Conservation (phyloP, 64 coral and sea anemone species). For the Orbicella faveolata region DNA sequence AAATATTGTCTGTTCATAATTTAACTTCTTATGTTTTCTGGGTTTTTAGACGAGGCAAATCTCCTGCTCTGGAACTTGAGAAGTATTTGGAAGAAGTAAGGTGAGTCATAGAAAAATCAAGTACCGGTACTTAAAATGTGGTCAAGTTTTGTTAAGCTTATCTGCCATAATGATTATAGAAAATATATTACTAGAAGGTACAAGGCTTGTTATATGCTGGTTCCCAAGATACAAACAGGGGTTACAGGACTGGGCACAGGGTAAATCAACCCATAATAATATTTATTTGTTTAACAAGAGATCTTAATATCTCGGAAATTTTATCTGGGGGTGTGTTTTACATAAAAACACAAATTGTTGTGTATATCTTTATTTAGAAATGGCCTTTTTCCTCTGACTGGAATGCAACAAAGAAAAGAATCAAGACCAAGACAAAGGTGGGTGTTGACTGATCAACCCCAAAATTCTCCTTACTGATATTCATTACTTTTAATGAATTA, state of each 20-base stretch:
- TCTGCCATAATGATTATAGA: not conserved
- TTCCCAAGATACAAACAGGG: too few species aligned
- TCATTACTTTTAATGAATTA: not conserved
- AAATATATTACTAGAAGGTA: too few species aligned
- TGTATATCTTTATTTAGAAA: constrained; percentile 24
- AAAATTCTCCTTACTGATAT: not conserved
- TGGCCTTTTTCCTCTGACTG: constrained; percentile 74
- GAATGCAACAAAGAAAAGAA: constrained; percentile 60
- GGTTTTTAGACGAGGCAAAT: constrained; percentile 45
- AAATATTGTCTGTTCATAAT: too few species aligned
- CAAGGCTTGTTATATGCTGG: too few species aligned
- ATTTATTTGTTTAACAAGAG: not conserved
- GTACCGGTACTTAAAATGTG: not conserved
- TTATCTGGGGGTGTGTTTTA: not conserved
- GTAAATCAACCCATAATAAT: too few species aligned
- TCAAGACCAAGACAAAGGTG: constrained; percentile 69
- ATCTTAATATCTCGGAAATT: too few species aligned
- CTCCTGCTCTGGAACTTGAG: constrained; percentile 56
- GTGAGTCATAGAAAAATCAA: constrained; percentile 20
- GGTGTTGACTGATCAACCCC: not conserved
- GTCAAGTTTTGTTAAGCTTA: too few species aligned
- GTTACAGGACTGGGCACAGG: too few species aligned
- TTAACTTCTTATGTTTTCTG: not conserved
- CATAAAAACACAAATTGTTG: not conserved
- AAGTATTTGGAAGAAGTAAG: constrained; percentile 86